These are phyloP conservation scores for Lamprologus sp. DNA, from an alignment of 2,113 vertebrate species.

Conservation along the genomic window DNA sequence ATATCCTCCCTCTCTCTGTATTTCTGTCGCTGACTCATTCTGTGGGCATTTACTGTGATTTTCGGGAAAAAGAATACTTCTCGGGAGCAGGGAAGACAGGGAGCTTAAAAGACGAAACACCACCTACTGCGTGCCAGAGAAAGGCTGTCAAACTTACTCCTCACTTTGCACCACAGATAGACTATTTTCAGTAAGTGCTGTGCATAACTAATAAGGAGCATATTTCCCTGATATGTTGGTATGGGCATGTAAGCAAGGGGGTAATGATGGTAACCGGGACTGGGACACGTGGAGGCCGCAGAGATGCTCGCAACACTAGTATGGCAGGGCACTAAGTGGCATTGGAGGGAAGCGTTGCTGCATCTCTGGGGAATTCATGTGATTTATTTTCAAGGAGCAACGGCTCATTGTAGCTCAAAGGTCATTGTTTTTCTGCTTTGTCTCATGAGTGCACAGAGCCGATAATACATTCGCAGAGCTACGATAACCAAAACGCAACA, in stretches of 20 bases:
- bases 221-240: slow-evolving; percentile 4
- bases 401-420: slow-evolving; percentile 19
- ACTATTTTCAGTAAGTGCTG: slow-evolving; percentile 18
- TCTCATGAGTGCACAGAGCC: not conserved
- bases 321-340: not conserved
- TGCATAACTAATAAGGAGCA: slow-evolving; percentile 31
- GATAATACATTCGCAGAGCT: slow-evolving; percentile 8
- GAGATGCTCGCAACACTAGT: not conserved
- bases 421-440: slow-evolving; percentile 36
- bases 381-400: slow-evolving; percentile 29
- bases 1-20: slow-evolving; percentile 35
- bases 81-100: not conserved
- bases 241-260: not conserved
- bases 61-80: slow-evolving; percentile 16
- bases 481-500: slow-evolving; percentile 19
- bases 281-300: not conserved
- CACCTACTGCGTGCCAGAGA: slow-evolving; percentile 24
- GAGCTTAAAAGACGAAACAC: not conserved
- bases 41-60: slow-evolving; percentile 23
- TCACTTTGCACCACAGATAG: slow-evolving; percentile 19
- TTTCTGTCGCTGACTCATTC: slow-evolving; percentile 51
- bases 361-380: not conserved
- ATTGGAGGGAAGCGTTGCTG: not conserved
- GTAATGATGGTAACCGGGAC: not conserved
- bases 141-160: slow-evolving; percentile 36